phyloP scores from a whole-genome alignment of 1,140 invertebrate genomes.

The Aphidius ervi region DNA sequence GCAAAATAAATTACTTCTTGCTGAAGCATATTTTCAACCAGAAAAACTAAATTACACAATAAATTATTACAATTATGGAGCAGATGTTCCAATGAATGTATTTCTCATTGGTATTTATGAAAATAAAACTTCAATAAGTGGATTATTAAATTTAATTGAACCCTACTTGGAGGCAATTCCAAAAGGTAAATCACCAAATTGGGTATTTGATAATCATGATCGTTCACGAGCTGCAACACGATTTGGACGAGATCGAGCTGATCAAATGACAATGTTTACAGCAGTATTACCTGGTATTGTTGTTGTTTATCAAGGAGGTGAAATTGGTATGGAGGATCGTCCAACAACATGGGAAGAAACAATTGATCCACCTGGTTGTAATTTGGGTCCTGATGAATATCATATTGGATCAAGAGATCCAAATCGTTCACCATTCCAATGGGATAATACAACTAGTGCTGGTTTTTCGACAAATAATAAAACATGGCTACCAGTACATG shows the following conservation, averaged over 20 bases:
- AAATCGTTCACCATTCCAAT: constrained; percentile 72
- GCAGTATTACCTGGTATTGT: constrained; percentile 63
- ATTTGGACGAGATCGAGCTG: constrained; percentile 61
- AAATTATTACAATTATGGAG: constrained; percentile 60
- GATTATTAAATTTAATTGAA: constrained; percentile 55
- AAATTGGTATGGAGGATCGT: constrained; percentile 72
- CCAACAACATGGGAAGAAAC: constrained; percentile 53
- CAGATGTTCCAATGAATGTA: constrained; percentile 61
- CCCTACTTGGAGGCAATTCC: constrained; percentile 54
- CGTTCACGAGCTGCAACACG: constrained; percentile 61
- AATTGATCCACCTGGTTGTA: constrained; percentile 45
- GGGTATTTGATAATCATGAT: constrained; percentile 65
- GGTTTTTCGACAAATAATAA: constrained; percentile 55
- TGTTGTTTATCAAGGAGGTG: constrained; percentile 71
- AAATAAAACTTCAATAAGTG: constrained; percentile 53
- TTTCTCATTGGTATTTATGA: constrained; percentile 38
- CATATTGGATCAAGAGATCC: constrained; percentile 55
- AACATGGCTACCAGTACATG: constrained; percentile 61
- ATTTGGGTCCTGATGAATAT: constrained; percentile 44
- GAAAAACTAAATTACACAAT: constrained; percentile 55
- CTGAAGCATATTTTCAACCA: constrained; percentile 55
- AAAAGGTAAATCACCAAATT: constrained; percentile 25
- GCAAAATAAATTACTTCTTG: constrained; percentile 54
- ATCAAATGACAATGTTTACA: constrained; percentile 61
- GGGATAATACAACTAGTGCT: constrained; percentile 63